These are phyloP conservation scores for Eospalax fontanierii DNA, from an alignment of 2,797 vertebrate genomes.

Conservation along the genomic window DNA sequence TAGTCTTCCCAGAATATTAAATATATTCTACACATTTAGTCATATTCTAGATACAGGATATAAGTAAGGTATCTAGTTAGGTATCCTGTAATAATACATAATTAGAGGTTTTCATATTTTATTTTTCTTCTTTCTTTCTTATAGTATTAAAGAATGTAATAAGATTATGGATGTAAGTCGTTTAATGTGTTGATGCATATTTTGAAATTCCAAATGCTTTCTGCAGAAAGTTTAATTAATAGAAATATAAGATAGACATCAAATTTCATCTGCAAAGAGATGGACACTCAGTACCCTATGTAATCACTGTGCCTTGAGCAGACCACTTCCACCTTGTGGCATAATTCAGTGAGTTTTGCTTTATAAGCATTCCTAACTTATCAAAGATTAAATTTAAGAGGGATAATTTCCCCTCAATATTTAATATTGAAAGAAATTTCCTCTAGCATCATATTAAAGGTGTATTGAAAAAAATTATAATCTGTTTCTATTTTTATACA, in stretches of 20 bases:
- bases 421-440: conserved; percentile 25
- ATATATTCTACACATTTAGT: not conserved
- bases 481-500: conserved; percentile 37
- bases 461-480: not conserved
- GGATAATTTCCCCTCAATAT: not conserved
- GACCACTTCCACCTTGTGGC: conserved; percentile 66
- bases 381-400: conserved; percentile 1
- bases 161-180: not conserved
- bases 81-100: not conserved
- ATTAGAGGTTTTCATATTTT: not conserved
- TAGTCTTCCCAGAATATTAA: not conserved
- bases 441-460: not conserved
- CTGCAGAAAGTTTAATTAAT: conserved; percentile 18
- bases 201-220: conserved; percentile 36
- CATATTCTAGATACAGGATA: not conserved
- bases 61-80: not conserved
- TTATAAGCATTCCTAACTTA: not conserved
- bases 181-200: conserved; percentile 12
- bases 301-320: conserved; percentile 6
- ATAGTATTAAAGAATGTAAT: not conserved
- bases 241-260: conserved; percentile 25
- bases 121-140: conserved; percentile 21
- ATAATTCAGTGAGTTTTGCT: conserved; percentile 33
- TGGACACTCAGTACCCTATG: not conserved
- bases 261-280: not conserved